These are phyloP conservation scores for Graptemys geographica DNA, from an alignment of 2,797 vertebrate genomes.

Conservation along the genomic window DNA sequence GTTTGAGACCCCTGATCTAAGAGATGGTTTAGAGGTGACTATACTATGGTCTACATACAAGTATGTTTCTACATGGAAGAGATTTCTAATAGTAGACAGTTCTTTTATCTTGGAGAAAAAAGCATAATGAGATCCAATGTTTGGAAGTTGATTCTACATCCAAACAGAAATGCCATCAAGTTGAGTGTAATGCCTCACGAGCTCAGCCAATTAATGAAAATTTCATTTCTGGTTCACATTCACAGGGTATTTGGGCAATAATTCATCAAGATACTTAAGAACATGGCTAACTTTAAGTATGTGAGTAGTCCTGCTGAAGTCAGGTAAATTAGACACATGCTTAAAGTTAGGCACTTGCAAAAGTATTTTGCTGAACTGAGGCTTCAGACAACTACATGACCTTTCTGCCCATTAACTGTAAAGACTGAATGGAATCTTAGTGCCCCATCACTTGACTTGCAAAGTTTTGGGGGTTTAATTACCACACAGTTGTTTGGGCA, in stretches of 20 bases:
- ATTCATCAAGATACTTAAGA: neutral
- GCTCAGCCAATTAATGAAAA: neutral
- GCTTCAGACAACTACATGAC: neutral
- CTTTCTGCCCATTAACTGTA: neutral
- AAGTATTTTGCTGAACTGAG: neutral
- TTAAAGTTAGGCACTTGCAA: neutral
- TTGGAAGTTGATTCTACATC: neutral
- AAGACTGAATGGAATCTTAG: neutral
- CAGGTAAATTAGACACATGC: neutral
- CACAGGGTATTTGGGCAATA: neutral
- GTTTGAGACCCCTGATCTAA: neutral
- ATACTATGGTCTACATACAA: neutral
- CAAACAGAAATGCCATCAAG: neutral
- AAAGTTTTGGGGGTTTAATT: neutral
- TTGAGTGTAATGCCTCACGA: neutral
- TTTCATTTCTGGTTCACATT: neutral
- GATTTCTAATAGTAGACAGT: neutral
- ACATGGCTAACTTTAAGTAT: neutral
- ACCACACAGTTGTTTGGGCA: neutral
- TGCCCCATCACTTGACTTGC: neutral
- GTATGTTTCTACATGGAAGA: neutral
- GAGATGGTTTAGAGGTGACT: neutral
- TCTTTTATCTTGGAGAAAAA: neutral
- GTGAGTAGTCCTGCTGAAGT: neutral
- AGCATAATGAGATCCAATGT: neutral